Evolutionary conservation across 2,797 vertebrate species (phyloP).

Genomic region (Phaenicophaeus curvirostris): DNA sequence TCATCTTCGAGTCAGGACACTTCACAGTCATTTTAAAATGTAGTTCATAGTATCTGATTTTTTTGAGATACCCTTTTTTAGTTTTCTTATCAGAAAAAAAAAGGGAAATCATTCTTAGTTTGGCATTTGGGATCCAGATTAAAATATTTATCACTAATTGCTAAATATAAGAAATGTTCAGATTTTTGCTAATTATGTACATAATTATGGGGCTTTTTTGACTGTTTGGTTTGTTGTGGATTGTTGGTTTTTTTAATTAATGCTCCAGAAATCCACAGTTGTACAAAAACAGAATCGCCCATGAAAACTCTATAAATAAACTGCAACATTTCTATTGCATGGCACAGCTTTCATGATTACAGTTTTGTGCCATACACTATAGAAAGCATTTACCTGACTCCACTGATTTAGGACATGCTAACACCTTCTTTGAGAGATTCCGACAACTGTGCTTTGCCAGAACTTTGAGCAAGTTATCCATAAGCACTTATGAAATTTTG

Average conservation of each 20-base stretch:
- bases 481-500: neutral
- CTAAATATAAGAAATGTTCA: neutral
- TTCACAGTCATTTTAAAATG: neutral
- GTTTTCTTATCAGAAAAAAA: neutral
- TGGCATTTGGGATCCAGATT: neutral
- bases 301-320: neutral
- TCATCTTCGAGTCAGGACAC: neutral
- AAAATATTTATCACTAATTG: neutral
- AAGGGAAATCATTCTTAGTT: neutral
- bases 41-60: neutral
- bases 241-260: neutral
- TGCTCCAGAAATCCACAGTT: neutral
- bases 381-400: neutral
- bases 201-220: neutral
- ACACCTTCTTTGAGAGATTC: neutral
- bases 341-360: neutral
- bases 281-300: neutral
- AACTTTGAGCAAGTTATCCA: neutral
- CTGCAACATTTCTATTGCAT: neutral
- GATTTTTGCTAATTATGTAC: neutral
- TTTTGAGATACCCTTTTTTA: neutral
- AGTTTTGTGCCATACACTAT: neutral
- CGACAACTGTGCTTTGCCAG: neutral
- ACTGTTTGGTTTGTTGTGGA: neutral
- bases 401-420: neutral